These are phyloP conservation scores for Phorcus lineatus DNA, from an alignment of 2,888 invertebrate genomes.

Conservation along the genomic window DNA sequence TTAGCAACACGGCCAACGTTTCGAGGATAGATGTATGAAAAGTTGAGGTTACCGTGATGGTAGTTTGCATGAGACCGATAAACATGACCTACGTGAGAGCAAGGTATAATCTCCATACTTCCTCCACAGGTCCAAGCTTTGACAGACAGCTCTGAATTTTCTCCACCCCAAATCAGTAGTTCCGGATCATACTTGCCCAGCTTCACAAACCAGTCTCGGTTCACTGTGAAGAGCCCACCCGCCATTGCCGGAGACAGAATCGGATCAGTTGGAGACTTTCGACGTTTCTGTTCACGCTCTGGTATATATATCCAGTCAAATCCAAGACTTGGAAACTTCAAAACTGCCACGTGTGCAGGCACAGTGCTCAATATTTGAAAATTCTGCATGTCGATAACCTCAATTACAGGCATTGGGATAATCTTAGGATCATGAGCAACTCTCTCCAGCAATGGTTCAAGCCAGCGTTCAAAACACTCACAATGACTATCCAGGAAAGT, in stretches of 20 bases:
- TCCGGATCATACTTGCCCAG: background rate
- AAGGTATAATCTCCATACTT: background rate
- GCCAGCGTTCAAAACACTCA: background rate
- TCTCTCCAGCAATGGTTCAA: background rate
- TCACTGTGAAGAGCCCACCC: background rate
- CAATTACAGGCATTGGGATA: background rate
- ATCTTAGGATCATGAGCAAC: background rate
- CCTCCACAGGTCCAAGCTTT: background rate
- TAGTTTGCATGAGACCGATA: background rate
- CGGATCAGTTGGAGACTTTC: background rate
- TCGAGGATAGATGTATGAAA: background rate
- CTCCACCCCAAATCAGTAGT: background rate
- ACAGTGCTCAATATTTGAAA: background rate
- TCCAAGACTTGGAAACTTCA: background rate
- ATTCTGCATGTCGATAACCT: background rate
- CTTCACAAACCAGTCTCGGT: background rate
- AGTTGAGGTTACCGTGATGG: background rate
- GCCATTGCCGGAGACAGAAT: background rate
- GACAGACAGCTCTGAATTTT: background rate
- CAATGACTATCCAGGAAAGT: background rate
- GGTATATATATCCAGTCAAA: background rate
- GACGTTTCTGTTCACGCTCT: background rate
- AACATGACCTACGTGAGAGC: background rate
- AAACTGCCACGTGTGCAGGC: background rate
- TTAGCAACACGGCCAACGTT: background rate